Base-by-base conservation (phyloP, 2,888 invertebrate species). In the Himalopsyche anomala region DNA sequence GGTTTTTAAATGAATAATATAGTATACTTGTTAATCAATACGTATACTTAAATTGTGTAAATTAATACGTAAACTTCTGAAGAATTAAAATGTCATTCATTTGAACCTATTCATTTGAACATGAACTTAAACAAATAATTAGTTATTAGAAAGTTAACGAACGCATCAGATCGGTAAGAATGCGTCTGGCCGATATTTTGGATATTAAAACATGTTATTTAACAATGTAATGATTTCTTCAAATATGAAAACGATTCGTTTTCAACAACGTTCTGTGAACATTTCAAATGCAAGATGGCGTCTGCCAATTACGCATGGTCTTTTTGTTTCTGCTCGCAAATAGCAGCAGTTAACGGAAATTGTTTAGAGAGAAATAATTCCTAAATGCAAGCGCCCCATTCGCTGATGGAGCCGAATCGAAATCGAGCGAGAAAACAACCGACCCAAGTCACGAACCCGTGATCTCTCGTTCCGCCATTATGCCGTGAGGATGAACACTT, bases 281-380 rank as follows among this genome's bases (percentile, higher is more conserved):
- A 51, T 15, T 51, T 51, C 15, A 51, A 51, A 51, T 51, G 51
- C n/a, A 83, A 83, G 83, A 83, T 83, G 83, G 83, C 69, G 83
- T 38, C 69, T n/a, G 42, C 74, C 62, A 83, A 83, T 83, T 74
- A 83, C 74, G 19, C 28, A 5, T 15, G 15, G 42, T 42, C 54
- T 19, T 69, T 83, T 74, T 74, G 36, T 62, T 74, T 56, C 40
- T 82, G 54, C 55, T 19, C 36, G 69, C 74, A 83, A 83, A 69
- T 28, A 74, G 45, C 83, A 45, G 45, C 83, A 40, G 42, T 83
- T 74, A 45, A 36, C 28, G 19, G 83, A 83, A 82, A 83, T 83
- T 74, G 69, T 45, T 74, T 40, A 11, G 74, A 74, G 74, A 74
- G 74, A 38, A 36, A 74, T 74, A 74, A 83, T 83, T 83, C 36